Base-by-base conservation (phyloP, 2,888 invertebrate genomes). In the Brachyopa scutellaris region DNA sequence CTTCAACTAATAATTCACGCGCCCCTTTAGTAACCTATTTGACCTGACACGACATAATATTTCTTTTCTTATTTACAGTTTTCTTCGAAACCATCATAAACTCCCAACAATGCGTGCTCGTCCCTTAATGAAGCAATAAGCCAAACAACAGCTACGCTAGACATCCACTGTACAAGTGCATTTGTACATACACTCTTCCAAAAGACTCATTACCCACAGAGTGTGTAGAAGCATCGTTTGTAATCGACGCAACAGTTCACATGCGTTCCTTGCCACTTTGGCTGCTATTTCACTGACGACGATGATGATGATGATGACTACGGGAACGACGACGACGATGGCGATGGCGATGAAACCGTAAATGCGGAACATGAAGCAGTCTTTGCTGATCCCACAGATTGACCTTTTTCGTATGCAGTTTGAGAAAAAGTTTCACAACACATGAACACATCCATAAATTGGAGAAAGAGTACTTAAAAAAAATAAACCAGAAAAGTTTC, bases 41-140 rank as follows among this genome's bases (percentile, higher is more conserved):
- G n/a, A n/a, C n/a, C n/a, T n/a, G n/a, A n/a, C n/a, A n/a, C n/a
- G n/a, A n/a, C n/a, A n/a, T n/a, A n/a, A n/a, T n/a, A n/a, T n/a
- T n/a, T n/a, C n/a, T n/a, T n/a, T n/a, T n/a, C n/a, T n/a, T n/a
- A n/a, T n/a, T n/a, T n/a, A n/a, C n/a, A n/a, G n/a, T n/a, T n/a
- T n/a, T n/a, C n/a, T n/a, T n/a, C n/a, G n/a, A n/a, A n/a, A n/a
- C n/a, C n/a, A n/a, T n/a, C n/a, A n/a, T n/a, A n/a, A n/a, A n/a
- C n/a, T n/a, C n/a, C n/a, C n/a, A n/a, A n/a, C n/a, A n/a, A n/a
- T n/a, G n/a, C n/a, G n/a, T n/a, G n/a, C n/a, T n/a, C 31, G n/a
- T 61, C 31, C 19, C 19, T 26, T 64, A 49, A 64, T 49, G 47
- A 49, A 64, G 62, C 8, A 64, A 64, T 49, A 26, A 5, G 26